Conservation (phyloP, 30 jellyfish, hydroid and myxozoan species). For the Hydractinia echinata region DNA sequence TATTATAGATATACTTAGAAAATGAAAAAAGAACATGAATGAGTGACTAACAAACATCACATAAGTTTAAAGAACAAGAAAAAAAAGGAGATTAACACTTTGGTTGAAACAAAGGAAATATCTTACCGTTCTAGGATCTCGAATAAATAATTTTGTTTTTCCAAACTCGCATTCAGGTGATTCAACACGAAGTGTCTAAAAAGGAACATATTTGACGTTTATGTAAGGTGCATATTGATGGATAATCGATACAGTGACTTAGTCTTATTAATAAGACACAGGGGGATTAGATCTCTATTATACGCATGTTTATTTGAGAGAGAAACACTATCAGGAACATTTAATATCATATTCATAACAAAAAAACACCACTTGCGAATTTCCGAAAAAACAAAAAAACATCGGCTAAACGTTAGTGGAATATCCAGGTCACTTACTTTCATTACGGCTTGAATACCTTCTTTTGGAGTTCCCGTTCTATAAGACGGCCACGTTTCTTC, state of each 20-base stretch:
- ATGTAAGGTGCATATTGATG: not conserved
- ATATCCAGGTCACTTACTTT: conserved; percentile 33
- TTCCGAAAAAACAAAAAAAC: not conserved
- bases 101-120: not conserved
- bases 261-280: not conserved
- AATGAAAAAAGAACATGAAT: too few relatives aligned
- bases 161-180: conserved; percentile 90
- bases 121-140: conserved; percentile 93
- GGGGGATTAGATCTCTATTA: not conserved
- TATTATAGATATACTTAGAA: too few relatives aligned
- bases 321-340: not conserved
- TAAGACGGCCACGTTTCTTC: conserved; percentile 83
- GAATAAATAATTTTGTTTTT: conserved; percentile 77
- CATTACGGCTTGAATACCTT: conserved; percentile 67
- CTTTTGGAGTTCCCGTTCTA: conserved; percentile 50
- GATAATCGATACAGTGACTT: not conserved
- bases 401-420: not conserved
- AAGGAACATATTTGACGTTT: not conserved
- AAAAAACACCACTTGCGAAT: not conserved
- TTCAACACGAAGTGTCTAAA: conserved; percentile 47
- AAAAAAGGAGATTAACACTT: not conserved
- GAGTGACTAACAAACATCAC: not conserved
- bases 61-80: not conserved
- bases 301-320: not conserved
- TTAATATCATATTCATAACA: not conserved